These are phyloP conservation scores for Hymenochirus boettgeri DNA, from an alignment of 2,113 vertebrate species.

Conservation along the genomic window DNA sequence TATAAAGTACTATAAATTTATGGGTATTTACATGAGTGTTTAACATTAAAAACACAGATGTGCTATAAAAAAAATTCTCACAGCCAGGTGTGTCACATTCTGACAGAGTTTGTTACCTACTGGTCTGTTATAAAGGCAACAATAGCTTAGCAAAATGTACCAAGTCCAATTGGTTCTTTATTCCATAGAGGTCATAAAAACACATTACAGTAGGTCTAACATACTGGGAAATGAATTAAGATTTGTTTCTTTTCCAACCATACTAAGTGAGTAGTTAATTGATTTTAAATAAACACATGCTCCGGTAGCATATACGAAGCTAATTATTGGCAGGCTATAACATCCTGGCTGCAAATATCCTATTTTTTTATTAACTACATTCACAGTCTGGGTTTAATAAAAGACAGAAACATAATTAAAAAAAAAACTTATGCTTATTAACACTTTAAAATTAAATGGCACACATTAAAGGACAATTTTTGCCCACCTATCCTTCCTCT, in stretches of 20 bases:
- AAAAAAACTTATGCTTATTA: too few relatives aligned
- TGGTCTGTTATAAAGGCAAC: too few relatives aligned
- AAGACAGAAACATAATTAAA: too few relatives aligned
- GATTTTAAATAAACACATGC: slow-evolving; percentile 5
- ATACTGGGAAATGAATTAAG: neutral
- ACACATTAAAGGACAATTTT: too few relatives aligned
- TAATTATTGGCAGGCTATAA: slow-evolving; percentile 7
- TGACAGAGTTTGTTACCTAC: too few relatives aligned
- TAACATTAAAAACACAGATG: too few relatives aligned
- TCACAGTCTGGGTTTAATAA: neutral
- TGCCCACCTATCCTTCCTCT: too few relatives aligned
- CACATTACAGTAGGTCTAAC: neutral
- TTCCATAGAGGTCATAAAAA: neutral
- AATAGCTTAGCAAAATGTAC: neutral
- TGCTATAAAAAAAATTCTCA: too few relatives aligned
- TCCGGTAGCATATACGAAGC: neutral
- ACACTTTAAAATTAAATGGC: too few relatives aligned
- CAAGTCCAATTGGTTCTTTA: neutral
- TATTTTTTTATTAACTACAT: slow-evolving; percentile 3
- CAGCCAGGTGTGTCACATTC: too few relatives aligned
- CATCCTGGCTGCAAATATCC: neutral
- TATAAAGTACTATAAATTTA: too few relatives aligned
- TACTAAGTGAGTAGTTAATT: neutral
- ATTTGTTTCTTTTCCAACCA: neutral
- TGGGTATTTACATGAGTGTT: too few relatives aligned